phyloP scores from a whole-genome alignment of 2,888 invertebrate genomes.

The Liopterus haemorrhoidalis region DNA sequence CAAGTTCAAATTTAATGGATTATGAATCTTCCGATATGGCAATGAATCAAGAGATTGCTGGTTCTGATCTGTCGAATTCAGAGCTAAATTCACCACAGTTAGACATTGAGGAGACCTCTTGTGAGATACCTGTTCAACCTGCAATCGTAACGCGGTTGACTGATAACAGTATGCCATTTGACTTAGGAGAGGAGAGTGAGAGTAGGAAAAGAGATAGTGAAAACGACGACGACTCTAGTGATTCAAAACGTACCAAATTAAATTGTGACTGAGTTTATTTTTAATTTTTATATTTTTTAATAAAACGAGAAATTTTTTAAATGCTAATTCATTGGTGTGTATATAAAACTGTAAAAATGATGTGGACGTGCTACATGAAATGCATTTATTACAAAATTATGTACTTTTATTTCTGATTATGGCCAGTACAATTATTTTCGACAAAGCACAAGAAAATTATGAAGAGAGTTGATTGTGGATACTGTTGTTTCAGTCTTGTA shows the following conservation, averaged over 20 bases:
- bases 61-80: conserved; percentile 32
- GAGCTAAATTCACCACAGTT: conserved; percentile 35
- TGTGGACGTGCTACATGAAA: no score
- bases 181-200: conserved; percentile 7
- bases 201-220: conserved; percentile 13
- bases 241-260: conserved; percentile 16
- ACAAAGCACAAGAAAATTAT: no score
- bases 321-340: no score
- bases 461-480: no score
- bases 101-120: conserved; percentile 40
- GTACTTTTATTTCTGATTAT: no score
- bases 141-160: conserved; percentile 38
- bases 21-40: conserved; percentile 13
- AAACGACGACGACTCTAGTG: conserved; percentile 18
- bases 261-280: conserved; percentile 19
- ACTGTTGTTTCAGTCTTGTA: no score
- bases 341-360: no score
- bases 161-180: conserved; percentile 7
- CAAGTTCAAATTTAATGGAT: conserved; percentile 13
- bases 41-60: conserved; percentile 22
- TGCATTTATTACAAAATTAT: no score
- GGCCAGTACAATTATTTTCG: no score
- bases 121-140: conserved; percentile 44
- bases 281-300: conserved; percentile 7
- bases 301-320: no score